Evolutionary conservation across 2,797 vertebrate species (phyloP), one percentile per base, ranked within the genome.

Genomic region (Limosa lapponica): DNA sequence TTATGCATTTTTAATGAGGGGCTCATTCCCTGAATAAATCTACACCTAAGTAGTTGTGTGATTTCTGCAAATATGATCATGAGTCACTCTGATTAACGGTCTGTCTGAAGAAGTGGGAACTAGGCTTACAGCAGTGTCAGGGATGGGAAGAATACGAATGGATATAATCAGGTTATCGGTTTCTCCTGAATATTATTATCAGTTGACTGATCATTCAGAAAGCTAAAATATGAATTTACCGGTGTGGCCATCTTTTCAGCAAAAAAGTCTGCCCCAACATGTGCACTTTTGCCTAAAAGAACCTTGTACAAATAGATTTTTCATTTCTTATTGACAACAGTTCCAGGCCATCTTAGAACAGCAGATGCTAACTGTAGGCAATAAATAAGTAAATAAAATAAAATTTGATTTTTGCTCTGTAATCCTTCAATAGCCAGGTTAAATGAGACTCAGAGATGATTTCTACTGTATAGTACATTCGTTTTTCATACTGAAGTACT

Each of bases 401-500:
- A 87, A 73, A 85, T 62, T 49, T 82, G 2, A 46, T 64, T 83
- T 87, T 78, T 87, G 2, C 12, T 82, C 8, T 71, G 14, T 37
- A 84, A 46, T 71, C 41, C n/a, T 89, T 88, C 82, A 84, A 46
- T 75, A 91, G 16, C 11, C 52, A 83, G 90, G 39, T 79, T 93
- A 96, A 80, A 81, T 62, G 64, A 83, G 80, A 93, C 62, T 83
- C 72, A 59, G 66, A 86, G 41, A 41, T 86, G 34, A 79, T 90
- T 93, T 36, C 36, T 80, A 34, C 44, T 55, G 16, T 61, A 65
- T 80, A 94, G 92, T 96, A 39, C 32, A 81, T 61, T 78, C 11
- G 93, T 96, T 96, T 96, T 91, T 95, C 72, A 78, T 83, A 46
- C 16, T 69, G 23, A 87, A 80, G 16, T 75, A 49, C 59, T 93